Base-by-base conservation (phyloP, 1,140 invertebrate genomes). In the Megathymus violae region DNA sequence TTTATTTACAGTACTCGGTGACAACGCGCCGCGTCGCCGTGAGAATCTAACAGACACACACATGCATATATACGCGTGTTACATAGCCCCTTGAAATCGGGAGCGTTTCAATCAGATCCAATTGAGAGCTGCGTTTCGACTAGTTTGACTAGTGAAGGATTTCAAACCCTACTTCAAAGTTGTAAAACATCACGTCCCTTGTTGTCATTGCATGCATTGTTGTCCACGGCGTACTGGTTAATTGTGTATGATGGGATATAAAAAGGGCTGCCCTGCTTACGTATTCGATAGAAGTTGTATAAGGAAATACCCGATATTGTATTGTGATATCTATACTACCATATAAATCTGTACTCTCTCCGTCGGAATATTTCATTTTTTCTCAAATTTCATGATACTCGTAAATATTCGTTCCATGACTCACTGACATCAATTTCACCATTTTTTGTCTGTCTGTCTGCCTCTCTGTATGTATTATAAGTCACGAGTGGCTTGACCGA, bases 71-170 rank as follows among this genome's bases (percentile, higher is more conserved):
- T 9, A 5, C 19, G 19, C 19, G 5, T 5, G 5, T 2, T 22
- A 1, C 11, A 13, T 16, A 38, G 36, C 17, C 4, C 2, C 15
- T 38, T 14, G 38, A 62, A 62, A 62, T 62, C 46, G 47, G 38
- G 59, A 51, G 47, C 59, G 43, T 62, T 51, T 62, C 47, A 62
- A 62, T 62, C 59, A 62, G 27, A 43, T 43, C 16, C 59, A 62
- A 62, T 62, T 62, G 51, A 62, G 36, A 54, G 16, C 11, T 54
- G 41, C 36, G 36, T 19, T 41, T 17, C 41, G 41, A 54, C 38
- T 14, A 25, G 15, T 27, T 4, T 14, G 22, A 1, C 7, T 15
- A 9, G 22, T 4, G 13, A 27, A 2, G 13, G 38, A 56, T 16
- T 56, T 43, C 15, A 15, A 43, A 43, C 51, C 22, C 11, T 43